These are phyloP conservation scores for Mesembrinibis cayennensis DNA, from an alignment of 2,113 vertebrate species.

Conservation along the genomic window DNA sequence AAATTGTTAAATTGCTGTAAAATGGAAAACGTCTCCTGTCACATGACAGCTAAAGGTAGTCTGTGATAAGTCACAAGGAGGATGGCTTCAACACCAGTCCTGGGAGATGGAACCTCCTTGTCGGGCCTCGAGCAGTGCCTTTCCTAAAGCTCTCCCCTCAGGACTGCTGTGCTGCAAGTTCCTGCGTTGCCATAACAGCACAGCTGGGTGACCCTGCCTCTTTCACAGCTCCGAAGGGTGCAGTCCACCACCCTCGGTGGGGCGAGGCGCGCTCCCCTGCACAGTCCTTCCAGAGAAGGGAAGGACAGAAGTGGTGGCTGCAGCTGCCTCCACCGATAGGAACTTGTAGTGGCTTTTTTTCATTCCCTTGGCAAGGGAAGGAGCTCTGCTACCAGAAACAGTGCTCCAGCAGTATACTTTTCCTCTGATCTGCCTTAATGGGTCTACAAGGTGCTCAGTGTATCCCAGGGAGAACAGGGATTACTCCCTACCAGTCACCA, in stretches of 20 bases:
- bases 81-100: fast-evolving
- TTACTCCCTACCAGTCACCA: fast-evolving
- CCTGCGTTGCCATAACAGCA: not conserved
- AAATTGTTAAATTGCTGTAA: not conserved
- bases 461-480: no score
- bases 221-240: fast-evolving
- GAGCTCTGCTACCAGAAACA: no score
- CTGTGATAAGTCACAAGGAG: no score
- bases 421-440: fast-evolving
- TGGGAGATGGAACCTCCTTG: not conserved
- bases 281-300: no score
- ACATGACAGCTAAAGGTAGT: fast-evolving
- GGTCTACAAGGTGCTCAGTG: fast-evolving
- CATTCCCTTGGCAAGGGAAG: fast-evolving
- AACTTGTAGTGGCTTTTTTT: not conserved
- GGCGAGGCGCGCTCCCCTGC: fast-evolving
- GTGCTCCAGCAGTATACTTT: not conserved
- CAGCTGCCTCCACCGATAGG: fast-evolving
- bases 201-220: fast-evolving
- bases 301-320: not conserved
- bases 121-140: not conserved
- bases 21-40: not conserved
- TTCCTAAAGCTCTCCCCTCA: not conserved
- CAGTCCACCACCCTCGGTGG: fast-evolving
- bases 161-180: not conserved